Percentiles rank a stretch among this genome's conserved stretches.
phyloP scores from a whole-genome alignment of 2,797 vertebrate genomes.

The Hypotaenidia okinawae region DNA sequence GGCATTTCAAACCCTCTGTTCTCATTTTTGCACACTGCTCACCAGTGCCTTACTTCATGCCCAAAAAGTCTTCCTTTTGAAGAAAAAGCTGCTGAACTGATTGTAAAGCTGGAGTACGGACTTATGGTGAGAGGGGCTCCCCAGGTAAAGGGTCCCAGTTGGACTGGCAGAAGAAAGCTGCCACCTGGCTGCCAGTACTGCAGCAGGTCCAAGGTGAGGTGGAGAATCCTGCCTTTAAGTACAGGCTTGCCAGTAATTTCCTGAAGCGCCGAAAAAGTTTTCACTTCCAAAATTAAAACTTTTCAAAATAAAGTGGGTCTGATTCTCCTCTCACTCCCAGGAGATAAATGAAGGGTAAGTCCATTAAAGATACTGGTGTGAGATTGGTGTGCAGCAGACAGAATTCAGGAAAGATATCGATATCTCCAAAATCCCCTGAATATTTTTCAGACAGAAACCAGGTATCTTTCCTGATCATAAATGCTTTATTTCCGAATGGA shows the following conservation, averaged over 20 bases:
- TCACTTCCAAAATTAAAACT: slow-evolving; percentile 42
- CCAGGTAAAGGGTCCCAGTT: no score
- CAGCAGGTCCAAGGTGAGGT: background rate
- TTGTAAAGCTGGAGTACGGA: background rate
- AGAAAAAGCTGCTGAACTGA: background rate
- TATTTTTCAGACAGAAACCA: slow-evolving; percentile 52
- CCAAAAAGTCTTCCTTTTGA: background rate
- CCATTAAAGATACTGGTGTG: slow-evolving; percentile 49
- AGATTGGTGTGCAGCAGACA: slow-evolving; percentile 46
- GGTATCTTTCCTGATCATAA: slow-evolving; percentile 61
- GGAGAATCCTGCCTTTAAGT: background rate
- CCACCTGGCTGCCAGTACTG: background rate
- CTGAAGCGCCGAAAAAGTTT: background rate
- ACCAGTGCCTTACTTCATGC: background rate
- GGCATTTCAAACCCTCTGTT: background rate
- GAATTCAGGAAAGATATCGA: slow-evolving; percentile 27
- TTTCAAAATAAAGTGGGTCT: background rate
- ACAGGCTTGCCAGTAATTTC: background rate
- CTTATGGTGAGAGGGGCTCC: fast-evolving
- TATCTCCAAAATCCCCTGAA: slow-evolving; percentile 63
- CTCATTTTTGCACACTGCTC: background rate
- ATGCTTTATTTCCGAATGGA: slow-evolving; percentile 54
- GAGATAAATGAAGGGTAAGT: slow-evolving; percentile 53
- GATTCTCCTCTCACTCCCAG: background rate
- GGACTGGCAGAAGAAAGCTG: background rate